Evolutionary conservation across 2,888 invertebrate species (phyloP).

Genomic region (Aporophyla nigra): DNA sequence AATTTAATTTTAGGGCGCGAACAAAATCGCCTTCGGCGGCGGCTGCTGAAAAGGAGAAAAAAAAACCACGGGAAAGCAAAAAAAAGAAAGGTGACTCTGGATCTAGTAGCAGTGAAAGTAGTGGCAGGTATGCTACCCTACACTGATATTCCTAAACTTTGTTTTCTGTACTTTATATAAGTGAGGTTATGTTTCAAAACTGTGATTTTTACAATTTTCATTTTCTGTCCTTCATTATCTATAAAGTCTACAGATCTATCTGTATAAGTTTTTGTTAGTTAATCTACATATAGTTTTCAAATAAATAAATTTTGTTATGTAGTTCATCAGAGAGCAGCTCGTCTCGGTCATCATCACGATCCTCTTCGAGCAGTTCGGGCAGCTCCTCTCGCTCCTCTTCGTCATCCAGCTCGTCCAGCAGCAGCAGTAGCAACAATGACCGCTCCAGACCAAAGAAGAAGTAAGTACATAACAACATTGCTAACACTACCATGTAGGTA

Average conservation of each 20-base stretch:
- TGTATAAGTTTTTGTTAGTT: not conserved
- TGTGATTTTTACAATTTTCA: not conserved
- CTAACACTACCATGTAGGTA: too few relatives aligned
- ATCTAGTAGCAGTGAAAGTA: slow-evolving; percentile 95
- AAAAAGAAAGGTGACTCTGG: slow-evolving; percentile 94
- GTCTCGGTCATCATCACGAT: slow-evolving; percentile 94
- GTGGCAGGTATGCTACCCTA: slow-evolving; percentile 90
- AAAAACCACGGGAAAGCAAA: slow-evolving; percentile 90
- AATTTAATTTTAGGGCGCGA: slow-evolving; percentile 92
- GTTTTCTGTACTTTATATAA: not conserved
- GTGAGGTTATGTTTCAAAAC: slow-evolving; percentile 43
- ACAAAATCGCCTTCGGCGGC: slow-evolving; percentile 94
- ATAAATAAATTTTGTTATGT: slow-evolving; percentile 39
- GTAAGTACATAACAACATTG: slow-evolving; percentile 77
- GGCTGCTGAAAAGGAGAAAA: slow-evolving; percentile 93
- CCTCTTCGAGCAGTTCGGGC: slow-evolving; percentile 94
- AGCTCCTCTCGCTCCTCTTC: slow-evolving; percentile 91
- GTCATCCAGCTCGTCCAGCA: slow-evolving; percentile 92
- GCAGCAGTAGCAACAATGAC: slow-evolving; percentile 92
- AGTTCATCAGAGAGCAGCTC: slow-evolving; percentile 96
- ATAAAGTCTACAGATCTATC: not conserved
- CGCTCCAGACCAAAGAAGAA: slow-evolving; percentile 92
- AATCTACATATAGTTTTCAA: too few relatives aligned
- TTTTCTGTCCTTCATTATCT: not conserved
- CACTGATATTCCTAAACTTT: not conserved